Percentiles rank a stretch among this genome's conserved stretches.
phyloP scores from a whole-genome alignment of 2,113 vertebrate genomes.

The Tyrannus savana region DNA sequence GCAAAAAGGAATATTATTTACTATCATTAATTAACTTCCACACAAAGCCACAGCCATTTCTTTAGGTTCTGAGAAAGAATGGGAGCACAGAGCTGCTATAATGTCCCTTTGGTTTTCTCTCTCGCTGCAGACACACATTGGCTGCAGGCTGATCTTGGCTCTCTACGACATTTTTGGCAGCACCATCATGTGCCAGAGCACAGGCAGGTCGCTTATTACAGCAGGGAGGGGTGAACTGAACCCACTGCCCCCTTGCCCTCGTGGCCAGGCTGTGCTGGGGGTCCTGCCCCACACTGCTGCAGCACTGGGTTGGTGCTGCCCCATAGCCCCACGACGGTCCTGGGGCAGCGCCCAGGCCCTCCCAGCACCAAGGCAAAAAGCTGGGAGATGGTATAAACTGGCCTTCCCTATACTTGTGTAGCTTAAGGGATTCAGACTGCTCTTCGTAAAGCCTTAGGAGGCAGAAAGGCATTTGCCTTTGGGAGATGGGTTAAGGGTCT shows the following conservation, averaged over 20 bases:
- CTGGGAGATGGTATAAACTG: neutral
- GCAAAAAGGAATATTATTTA: constrained; percentile 62
- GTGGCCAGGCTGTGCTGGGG: accelerated
- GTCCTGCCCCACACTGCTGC: neutral
- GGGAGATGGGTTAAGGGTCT: neutral
- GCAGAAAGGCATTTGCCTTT: neutral
- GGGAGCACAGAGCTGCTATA: neutral
- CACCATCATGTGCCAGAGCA: accelerated
- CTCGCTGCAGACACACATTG: neutral
- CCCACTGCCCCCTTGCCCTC: accelerated
- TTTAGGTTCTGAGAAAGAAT: neutral
- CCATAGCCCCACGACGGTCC: neutral
- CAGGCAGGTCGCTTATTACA: neutral
- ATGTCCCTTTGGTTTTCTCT: neutral
- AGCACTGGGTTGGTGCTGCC: neutral
- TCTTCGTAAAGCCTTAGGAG: neutral
- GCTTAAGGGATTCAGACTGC: neutral
- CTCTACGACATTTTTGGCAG: accelerated
- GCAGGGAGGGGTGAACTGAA: neutral
- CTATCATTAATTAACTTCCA: constrained; percentile 48
- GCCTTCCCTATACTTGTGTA: neutral
- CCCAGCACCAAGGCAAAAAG: neutral
- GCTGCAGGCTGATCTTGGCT: neutral
- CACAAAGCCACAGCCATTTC: constrained; percentile 24
- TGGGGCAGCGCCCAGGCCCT: neutral